Base-by-base conservation (phyloP, 2,113 vertebrate genomes). In the Dromaius novaehollandiae region DNA sequence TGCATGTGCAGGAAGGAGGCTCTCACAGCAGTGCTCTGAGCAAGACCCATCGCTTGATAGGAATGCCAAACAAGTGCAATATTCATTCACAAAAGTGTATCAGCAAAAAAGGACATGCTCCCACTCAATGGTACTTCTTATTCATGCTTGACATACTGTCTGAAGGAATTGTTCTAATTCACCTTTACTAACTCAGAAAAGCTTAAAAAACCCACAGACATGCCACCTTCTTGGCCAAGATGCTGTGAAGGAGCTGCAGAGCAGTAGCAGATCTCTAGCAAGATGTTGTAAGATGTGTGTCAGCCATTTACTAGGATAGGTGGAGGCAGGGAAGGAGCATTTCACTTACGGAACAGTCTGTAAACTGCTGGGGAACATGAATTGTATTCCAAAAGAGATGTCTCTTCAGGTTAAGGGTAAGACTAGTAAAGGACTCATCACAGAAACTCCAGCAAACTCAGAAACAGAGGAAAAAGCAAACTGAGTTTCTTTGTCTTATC, bases 1-100 rank as follows among this genome's bases (percentile, higher is more conserved):
- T 36, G 30, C 42, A 21, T 48, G 26, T 26, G 21, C 6, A 55
- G 34, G 69, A 75, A 25, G 61, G 26, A 38, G 44, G 21, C 4
- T 86, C 50, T 70, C 76, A 34, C 0, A 1, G 26, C 30, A 83
- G 14, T 0, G 0, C 40, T 64, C 65, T 73, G 18, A 78, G 69
- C 51, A 78, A 88, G 73, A 86, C 48, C 56, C 74, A 64, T 11
- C 21, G 38, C 70, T 75, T 82, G 60, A 19, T 63, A 89, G 63
- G 63, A 76, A 38, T 0, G 0, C 20, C 58, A 73, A 86, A 86
- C 32, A 86, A 81, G 63, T 46, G 24, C 0, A 0, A 94, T 85
- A 85, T 63, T 70, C 44, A 66, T 95, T 95, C 63, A 74, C 34
- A 46, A 3, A 87, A 89, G 18, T 20, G 32, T 74, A 92, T 69